Evolutionary conservation across 2,797 vertebrate species (phyloP).

Genomic region (Cirrhinus molitorella): DNA sequence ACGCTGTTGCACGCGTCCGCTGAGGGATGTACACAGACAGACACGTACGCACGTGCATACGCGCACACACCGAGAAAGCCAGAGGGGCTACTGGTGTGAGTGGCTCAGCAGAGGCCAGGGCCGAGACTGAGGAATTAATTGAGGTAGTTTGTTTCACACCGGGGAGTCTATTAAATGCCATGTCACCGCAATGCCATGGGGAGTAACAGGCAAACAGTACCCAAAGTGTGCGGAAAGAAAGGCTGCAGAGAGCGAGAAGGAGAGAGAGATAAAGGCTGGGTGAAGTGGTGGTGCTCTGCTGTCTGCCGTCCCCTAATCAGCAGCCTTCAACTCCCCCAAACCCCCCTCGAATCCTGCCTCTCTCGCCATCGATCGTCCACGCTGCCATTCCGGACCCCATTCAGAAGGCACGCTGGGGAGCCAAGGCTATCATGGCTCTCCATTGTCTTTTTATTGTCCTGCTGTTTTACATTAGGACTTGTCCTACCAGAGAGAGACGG

Average conservation of each 20-base stretch:
- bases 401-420: conserved; percentile 57
- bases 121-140: conserved; percentile 80
- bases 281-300: conserved; percentile 56
- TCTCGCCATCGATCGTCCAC: conserved; percentile 56
- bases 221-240: conserved; percentile 65
- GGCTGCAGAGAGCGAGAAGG: conserved; percentile 31
- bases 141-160: conserved; percentile 84
- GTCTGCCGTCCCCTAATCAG: conserved; percentile 63
- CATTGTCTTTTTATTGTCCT: conserved; percentile 70
- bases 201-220: conserved; percentile 75
- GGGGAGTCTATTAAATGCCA: conserved; percentile 83
- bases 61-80: conserved; percentile 55
- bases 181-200: conserved; percentile 78
- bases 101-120: conserved; percentile 78
- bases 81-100: conserved; percentile 67
- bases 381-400: conserved; percentile 59
- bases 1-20: conserved; percentile 16
- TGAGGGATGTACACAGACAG: conserved; percentile 23
- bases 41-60: conserved; percentile 11
- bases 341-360: conserved; percentile 45
- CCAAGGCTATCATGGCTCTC: conserved; percentile 65
- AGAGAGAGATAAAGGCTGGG: conserved; percentile 52
- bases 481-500: conserved; percentile 59
- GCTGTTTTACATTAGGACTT: conserved; percentile 69
- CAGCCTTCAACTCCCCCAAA: conserved; percentile 54